These are phyloP conservation scores for Xiphorhynchus erythropygius DNA, from an alignment of 2,797 vertebrate genomes.

Conservation along the genomic window DNA sequence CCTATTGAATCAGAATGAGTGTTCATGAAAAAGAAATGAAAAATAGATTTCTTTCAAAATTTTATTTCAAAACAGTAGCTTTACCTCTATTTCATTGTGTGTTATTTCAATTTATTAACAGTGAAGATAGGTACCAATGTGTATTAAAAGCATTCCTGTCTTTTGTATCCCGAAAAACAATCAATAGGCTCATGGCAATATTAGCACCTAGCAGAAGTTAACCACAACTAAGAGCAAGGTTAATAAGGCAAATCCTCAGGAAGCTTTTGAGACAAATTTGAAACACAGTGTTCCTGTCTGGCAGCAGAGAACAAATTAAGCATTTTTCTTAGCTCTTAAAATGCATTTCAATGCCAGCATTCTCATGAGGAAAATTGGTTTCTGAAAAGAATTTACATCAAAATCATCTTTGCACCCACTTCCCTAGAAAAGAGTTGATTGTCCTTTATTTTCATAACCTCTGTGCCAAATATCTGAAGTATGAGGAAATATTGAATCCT, in stretches of 20 bases:
- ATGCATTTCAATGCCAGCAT: conserved; percentile 10
- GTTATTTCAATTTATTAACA: background rate
- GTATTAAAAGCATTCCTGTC: background rate
- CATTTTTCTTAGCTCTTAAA: conserved; percentile 41
- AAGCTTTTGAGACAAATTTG: conserved; percentile 51
- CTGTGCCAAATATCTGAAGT: conserved; percentile 13
- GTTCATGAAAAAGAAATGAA: background rate
- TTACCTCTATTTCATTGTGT: background rate
- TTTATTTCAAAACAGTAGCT: background rate
- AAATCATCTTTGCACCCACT: conserved; percentile 10
- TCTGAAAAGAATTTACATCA: conserved; percentile 19
- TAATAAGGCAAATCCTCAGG: conserved; percentile 12
- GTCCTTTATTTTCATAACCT: conserved; percentile 25
- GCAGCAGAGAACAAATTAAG: background rate
- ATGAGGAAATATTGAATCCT: background rate
- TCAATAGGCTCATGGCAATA: background rate
- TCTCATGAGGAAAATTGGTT: background rate
- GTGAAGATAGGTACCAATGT: background rate
- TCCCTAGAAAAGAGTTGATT: background rate
- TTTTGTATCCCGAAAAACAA: background rate
- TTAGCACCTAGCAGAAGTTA: background rate
- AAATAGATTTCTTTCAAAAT: background rate
- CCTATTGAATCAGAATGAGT: background rate
- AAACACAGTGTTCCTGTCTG: conserved; percentile 18
- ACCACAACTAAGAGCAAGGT: conserved; percentile 11